phyloP scores from a whole-genome alignment of 2,797 vertebrate species.

The Sibirionetta formosa region DNA sequence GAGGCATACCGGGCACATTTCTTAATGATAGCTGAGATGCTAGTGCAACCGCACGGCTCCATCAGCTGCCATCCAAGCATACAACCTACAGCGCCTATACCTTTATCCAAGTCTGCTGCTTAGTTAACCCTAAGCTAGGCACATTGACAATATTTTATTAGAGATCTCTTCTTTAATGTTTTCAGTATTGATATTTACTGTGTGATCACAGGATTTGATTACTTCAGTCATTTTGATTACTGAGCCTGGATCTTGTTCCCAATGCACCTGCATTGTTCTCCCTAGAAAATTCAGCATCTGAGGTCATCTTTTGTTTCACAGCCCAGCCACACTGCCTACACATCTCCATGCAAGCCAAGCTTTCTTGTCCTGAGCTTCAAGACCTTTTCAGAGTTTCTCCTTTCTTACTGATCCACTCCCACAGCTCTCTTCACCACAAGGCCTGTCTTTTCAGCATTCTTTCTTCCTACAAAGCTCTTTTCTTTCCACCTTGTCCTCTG shows the following conservation, averaged over 20 bases:
- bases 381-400: not conserved
- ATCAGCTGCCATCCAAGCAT: not conserved
- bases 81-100: not conserved
- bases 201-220: not conserved
- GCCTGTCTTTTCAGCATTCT: slow-evolving; percentile 5
- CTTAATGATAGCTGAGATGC: not conserved
- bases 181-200: not conserved
- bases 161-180: not conserved
- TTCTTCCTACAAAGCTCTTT: not conserved
- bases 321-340: not conserved
- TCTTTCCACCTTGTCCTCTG: not conserved
- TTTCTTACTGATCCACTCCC: not conserved
- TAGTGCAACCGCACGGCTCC: not conserved
- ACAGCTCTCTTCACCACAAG: not conserved
- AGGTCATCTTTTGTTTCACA: slow-evolving; percentile 8
- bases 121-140: not conserved
- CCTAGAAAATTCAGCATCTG: not conserved
- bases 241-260: not conserved
- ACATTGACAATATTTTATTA: not conserved
- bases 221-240: not conserved
- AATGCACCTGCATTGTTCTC: not conserved
- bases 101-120: not conserved
- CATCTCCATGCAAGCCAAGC: not conserved
- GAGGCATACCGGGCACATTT: not conserved
- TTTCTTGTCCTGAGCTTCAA: slow-evolving; percentile 25